These are phyloP conservation scores for Aphaenogaster rudis DNA, from an alignment of 1,140 invertebrate species.

Conservation along the genomic window DNA sequence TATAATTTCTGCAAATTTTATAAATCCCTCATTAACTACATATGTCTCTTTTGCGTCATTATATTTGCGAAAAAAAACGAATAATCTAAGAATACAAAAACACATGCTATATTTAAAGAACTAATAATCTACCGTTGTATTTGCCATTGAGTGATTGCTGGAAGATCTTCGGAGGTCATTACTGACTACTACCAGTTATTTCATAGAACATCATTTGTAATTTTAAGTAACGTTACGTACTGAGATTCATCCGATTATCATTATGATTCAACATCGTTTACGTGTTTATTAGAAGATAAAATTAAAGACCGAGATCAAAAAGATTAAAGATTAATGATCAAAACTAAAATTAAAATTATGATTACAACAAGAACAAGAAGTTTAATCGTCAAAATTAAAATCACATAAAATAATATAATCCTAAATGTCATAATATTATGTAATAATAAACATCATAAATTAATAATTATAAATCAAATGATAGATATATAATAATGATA, in stretches of 20 bases:
- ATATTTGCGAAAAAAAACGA: neutral
- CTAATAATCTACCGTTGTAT: slow-evolving; percentile 6
- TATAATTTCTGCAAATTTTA: neutral
- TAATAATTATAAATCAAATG: neutral
- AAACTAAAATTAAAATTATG: neutral
- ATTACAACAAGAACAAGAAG: neutral
- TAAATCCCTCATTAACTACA: neutral
- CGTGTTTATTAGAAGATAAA: neutral
- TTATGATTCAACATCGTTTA: slow-evolving; percentile 13
- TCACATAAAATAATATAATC: neutral
- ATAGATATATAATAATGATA: neutral
- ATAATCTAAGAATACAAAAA: neutral
- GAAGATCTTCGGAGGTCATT: neutral
- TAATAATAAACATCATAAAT: neutral
- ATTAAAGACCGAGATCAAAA: neutral
- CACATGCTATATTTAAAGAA: neutral
- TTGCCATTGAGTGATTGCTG: slow-evolving; percentile 16
- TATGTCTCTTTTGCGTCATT: neutral
- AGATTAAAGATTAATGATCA: neutral
- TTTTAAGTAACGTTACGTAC: slow-evolving; percentile 23
- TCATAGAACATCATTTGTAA: neutral
- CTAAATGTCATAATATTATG: neutral
- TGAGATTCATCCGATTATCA: neutral
- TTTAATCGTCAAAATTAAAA: neutral
- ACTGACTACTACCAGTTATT: neutral